Conservation (phyloP, 2,888 invertebrate species). For the Tyria jacobaeae region DNA sequence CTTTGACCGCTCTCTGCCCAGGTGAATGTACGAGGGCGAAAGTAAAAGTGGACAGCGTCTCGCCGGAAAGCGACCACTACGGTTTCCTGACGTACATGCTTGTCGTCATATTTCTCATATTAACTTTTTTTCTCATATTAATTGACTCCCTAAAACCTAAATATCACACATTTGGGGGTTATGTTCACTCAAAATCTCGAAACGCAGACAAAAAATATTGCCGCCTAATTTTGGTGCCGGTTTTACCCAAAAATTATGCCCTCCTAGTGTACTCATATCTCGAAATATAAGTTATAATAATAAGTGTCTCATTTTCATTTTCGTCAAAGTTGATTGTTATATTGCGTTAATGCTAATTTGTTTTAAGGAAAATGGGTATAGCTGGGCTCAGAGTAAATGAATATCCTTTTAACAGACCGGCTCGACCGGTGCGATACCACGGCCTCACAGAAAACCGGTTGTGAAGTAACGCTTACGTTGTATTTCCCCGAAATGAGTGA, state of each 20-base stretch:
- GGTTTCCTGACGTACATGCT: slow-evolving; percentile 62
- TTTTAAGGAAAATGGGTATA: slow-evolving; percentile 14
- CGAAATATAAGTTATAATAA: slow-evolving; percentile 35
- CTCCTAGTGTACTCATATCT: slow-evolving; percentile 18
- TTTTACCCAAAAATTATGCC: slow-evolving; percentile 21
- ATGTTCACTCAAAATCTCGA: slow-evolving; percentile 2
- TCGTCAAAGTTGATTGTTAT: slow-evolving; percentile 26
- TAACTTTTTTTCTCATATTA: slow-evolving; percentile 26
- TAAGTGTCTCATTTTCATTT: slow-evolving; percentile 32
- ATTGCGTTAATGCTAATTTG: slow-evolving; percentile 18
- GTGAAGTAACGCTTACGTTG: too few relatives aligned
- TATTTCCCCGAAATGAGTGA: too few relatives aligned
- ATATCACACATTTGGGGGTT: not conserved
- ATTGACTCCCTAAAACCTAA: slow-evolving; percentile 27
- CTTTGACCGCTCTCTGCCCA: slow-evolving; percentile 61
- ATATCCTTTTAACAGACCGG: too few relatives aligned
- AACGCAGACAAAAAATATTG: not conserved
- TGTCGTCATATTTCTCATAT: slow-evolving; percentile 30
- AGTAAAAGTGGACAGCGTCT: slow-evolving; percentile 77
- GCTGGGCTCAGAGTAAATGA: slow-evolving; percentile 2
- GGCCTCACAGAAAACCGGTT: too few relatives aligned
- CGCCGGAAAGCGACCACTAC: slow-evolving; percentile 62
- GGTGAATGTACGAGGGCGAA: slow-evolving; percentile 79
- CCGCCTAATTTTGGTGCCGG: slow-evolving; percentile 10
- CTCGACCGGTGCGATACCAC: too few relatives aligned